Percentiles rank a stretch among this genome's conserved stretches.
phyloP scores from a whole-genome alignment of 2,797 vertebrate genomes.

The Epinephelus awoara region DNA sequence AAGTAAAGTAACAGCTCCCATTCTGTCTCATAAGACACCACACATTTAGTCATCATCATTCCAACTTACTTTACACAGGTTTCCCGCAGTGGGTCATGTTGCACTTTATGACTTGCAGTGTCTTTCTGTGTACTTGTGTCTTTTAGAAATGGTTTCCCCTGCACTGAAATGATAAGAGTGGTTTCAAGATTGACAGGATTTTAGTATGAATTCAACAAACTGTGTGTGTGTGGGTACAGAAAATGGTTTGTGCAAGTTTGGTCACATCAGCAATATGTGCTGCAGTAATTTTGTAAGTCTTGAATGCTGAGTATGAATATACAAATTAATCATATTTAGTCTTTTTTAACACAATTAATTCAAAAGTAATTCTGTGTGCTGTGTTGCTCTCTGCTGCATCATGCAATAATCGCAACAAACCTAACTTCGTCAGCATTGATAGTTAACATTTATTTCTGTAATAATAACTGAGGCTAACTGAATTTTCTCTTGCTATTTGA shows the following conservation, averaged over 20 bases:
- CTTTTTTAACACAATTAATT: background rate
- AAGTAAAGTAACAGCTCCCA: background rate
- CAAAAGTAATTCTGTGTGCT: background rate
- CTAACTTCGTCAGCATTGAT: background rate
- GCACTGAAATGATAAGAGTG: background rate
- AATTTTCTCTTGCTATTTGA: conserved; percentile 52
- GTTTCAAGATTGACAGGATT: background rate
- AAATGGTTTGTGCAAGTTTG: conserved; percentile 25
- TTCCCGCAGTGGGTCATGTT: conserved; percentile 27
- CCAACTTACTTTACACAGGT: background rate
- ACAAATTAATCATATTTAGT: conserved; percentile 5
- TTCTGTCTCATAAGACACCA: background rate
- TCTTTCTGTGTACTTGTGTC: conserved; percentile 8
- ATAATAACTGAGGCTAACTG: conserved; percentile 26
- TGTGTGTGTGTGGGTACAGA: conserved; percentile 16
- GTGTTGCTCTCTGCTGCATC: conserved; percentile 11
- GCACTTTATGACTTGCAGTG: conserved; percentile 36
- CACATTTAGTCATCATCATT: conserved; percentile 11
- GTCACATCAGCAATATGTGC: conserved; percentile 19
- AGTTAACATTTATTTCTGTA: conserved; percentile 9
- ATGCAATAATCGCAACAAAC: conserved; percentile 22
- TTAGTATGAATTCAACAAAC: conserved; percentile 27
- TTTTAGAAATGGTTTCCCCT: conserved; percentile 11
- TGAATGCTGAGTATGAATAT: conserved; percentile 13
- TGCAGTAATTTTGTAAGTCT: background rate